Conservation (phyloP, 2,888 invertebrate species). For the Hybos culiciformis region DNA sequence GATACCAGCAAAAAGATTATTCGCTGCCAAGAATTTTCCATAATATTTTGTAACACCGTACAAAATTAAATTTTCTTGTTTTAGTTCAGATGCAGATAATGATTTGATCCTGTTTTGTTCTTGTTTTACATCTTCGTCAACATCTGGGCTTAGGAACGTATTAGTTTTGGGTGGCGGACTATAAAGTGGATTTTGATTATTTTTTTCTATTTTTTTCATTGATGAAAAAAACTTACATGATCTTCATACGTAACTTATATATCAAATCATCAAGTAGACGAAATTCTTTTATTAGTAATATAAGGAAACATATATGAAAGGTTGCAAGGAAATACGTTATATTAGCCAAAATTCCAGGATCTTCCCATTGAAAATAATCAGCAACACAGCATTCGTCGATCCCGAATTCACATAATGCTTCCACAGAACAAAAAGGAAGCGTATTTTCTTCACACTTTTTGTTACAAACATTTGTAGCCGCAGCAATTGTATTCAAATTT, state of each 20-base stretch:
- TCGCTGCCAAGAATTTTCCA: too few relatives aligned
- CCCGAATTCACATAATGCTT: not conserved
- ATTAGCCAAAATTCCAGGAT: slow-evolving; percentile 57
- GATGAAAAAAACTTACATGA: slow-evolving; percentile 6
- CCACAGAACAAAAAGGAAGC: not conserved
- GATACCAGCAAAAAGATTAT: too few relatives aligned
- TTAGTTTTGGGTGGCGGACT: slow-evolving; percentile 22
- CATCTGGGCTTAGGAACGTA: slow-evolving; percentile 23
- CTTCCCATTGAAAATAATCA: slow-evolving; percentile 53
- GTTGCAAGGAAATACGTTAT: slow-evolving; percentile 44
- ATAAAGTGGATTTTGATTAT: too few relatives aligned
- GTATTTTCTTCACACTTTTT: slow-evolving; percentile 18
- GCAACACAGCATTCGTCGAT: slow-evolving; percentile 15
- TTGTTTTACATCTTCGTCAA: slow-evolving; percentile 43
- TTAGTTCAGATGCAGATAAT: slow-evolving; percentile 30
- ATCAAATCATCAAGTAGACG: slow-evolving; percentile 16
- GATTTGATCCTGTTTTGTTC: slow-evolving; percentile 40
- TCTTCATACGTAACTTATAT: slow-evolving; percentile 8
- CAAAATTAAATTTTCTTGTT: slow-evolving; percentile 42
- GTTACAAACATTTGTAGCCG: too few relatives aligned
- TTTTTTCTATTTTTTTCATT: not conserved
- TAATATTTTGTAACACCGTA: slow-evolving; percentile 63
- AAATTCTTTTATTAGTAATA: slow-evolving; percentile 51
- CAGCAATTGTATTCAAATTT: too few relatives aligned
- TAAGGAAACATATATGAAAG: slow-evolving; percentile 43